These are phyloP conservation scores for Eretmochelys imbricata DNA, from an alignment of 2,113 vertebrate species.

Conservation along the genomic window DNA sequence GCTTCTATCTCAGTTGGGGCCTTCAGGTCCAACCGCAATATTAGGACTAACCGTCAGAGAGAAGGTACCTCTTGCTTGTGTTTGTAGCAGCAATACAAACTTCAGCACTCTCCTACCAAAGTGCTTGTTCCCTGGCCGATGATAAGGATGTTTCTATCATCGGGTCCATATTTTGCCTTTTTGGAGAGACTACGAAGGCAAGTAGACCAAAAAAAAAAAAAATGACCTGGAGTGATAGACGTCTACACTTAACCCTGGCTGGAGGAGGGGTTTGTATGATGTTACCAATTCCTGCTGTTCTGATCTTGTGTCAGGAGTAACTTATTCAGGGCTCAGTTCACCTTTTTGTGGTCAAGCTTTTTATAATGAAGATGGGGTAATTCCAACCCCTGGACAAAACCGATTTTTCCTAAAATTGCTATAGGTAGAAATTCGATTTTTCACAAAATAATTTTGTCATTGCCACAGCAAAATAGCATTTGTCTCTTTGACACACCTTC, in stretches of 20 bases:
- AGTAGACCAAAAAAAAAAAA: neutral
- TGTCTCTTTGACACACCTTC: neutral
- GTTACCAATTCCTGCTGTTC: neutral
- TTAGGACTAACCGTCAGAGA: neutral
- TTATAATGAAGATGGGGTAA: conserved; percentile 46
- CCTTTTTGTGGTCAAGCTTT: conserved; percentile 36
- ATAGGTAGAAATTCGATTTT: conserved; percentile 59
- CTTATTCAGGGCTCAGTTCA: conserved; percentile 22
- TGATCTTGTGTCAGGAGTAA: conserved; percentile 38
- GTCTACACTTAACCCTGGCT: neutral
- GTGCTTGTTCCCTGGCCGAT: accelerated
- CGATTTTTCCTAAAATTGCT: conserved; percentile 31
- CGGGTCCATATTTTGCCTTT: neutral
- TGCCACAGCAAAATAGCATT: conserved; percentile 55
- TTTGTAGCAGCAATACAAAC: accelerated
- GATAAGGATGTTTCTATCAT: neutral
- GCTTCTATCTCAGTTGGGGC: neutral
- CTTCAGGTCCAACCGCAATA: neutral
- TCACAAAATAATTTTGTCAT: conserved; percentile 52
- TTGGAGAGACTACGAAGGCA: neutral
- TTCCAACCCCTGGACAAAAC: conserved; percentile 52
- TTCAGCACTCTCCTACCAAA: accelerated
- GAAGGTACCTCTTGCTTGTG: neutral
- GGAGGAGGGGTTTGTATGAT: neutral
- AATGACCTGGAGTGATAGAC: neutral